Evolutionary conservation across 2,113 vertebrate genomes (phyloP).

Genomic region (Rostratula benghalensis): DNA sequence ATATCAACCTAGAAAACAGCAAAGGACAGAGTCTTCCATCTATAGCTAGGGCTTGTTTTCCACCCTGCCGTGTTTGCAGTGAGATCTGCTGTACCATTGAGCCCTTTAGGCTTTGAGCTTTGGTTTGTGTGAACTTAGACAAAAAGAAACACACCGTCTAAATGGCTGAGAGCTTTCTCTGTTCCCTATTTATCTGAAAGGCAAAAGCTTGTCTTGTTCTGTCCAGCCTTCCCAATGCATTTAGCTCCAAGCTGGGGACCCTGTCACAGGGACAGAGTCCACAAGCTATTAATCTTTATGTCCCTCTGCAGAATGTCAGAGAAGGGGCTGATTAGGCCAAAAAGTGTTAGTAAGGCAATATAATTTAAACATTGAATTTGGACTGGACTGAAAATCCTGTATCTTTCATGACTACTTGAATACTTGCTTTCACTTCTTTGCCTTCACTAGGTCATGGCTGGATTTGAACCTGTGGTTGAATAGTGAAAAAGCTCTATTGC

Average conservation of each 20-base stretch:
- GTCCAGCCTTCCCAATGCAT: background rate
- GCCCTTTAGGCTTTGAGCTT: background rate
- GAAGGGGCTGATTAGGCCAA: background rate
- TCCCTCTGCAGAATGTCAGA: background rate
- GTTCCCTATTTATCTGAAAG: background rate
- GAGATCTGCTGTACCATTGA: background rate
- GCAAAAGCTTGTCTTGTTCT: background rate
- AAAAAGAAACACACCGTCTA: background rate
- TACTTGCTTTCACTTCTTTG: background rate
- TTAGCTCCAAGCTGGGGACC: background rate
- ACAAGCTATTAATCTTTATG: background rate
- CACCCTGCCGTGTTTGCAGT: background rate
- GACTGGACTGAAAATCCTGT: background rate
- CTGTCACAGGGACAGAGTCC: background rate
- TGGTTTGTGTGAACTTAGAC: background rate
- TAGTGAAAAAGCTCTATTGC: background rate
- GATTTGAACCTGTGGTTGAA: background rate
- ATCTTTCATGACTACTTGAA: background rate
- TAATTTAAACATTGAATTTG: background rate
- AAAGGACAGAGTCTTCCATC: background rate
- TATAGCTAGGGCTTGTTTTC: background rate
- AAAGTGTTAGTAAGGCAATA: background rate
- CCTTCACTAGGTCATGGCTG: background rate
- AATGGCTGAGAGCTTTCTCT: background rate
- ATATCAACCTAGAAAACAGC: background rate